Percentiles rank a stretch among this genome's conserved stretches.
These are phyloP conservation scores for Hyperoodon ampullatus DNA, from an alignment of 2,113 vertebrate genomes.

Conservation along the genomic window DNA sequence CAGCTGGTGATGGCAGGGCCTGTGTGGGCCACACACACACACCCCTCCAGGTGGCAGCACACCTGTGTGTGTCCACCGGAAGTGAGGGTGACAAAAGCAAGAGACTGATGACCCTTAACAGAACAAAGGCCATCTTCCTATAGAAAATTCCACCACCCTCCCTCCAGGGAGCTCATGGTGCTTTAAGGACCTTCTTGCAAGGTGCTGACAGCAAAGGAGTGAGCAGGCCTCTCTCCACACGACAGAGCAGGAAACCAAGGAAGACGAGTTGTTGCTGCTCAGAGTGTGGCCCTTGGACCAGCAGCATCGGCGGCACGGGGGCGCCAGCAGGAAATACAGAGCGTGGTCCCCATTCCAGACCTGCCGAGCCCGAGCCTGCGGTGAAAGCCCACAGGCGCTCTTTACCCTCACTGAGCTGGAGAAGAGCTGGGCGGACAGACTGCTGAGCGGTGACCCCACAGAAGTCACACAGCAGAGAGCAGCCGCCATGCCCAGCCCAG, in stretches of 20 bases:
- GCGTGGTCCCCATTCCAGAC: accelerated
- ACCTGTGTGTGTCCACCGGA: too few species aligned
- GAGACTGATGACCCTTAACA: not conserved
- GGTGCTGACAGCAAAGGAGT: accelerated
- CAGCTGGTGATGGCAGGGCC: not conserved
- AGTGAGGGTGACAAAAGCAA: not conserved
- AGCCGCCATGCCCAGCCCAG: not conserved
- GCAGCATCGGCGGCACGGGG: accelerated
- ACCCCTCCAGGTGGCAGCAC: not conserved
- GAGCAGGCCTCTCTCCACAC: not conserved
- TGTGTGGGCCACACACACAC: accelerated
- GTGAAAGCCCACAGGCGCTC: accelerated
- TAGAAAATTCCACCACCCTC: not conserved
- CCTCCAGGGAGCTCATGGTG: not conserved
- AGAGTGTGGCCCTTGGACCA: accelerated
- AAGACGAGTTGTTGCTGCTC: not conserved
- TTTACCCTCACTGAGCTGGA: accelerated
- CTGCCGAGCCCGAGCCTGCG: not conserved
- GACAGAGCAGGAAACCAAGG: accelerated
- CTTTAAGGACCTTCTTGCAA: not conserved
- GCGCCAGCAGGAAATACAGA: not conserved
- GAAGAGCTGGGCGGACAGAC: accelerated
- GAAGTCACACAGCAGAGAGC: not conserved
- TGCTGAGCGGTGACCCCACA: accelerated
- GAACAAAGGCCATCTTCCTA: not conserved